Evolutionary conservation across 2,113 vertebrate species (phyloP).

Genomic region (Phylloscopus trochilus): DNA sequence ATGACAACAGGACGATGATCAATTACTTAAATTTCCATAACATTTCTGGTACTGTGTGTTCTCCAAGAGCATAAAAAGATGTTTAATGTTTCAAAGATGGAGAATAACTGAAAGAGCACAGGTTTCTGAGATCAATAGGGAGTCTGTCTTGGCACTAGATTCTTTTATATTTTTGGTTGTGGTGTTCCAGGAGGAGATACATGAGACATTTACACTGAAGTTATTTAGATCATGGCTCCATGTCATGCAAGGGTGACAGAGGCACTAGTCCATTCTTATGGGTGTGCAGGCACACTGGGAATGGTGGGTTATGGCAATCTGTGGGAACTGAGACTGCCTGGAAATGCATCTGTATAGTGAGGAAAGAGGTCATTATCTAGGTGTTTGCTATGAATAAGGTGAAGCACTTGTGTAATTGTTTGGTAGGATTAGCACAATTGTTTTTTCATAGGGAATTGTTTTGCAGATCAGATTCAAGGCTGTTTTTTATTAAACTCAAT

Average conservation of each 20-base stretch:
- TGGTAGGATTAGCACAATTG: background rate
- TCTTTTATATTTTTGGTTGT: background rate
- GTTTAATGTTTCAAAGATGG: background rate
- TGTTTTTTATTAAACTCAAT: background rate
- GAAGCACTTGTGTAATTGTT: background rate
- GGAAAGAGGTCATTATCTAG: background rate
- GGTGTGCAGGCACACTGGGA: background rate
- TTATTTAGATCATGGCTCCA: background rate
- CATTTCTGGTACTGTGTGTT: rapidly evolving
- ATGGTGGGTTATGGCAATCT: background rate
- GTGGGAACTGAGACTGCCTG: background rate
- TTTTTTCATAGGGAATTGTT: background rate
- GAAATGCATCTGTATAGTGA: background rate
- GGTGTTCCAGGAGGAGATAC: background rate
- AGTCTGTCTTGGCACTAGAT: background rate
- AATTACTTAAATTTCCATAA: background rate
- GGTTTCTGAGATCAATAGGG: background rate
- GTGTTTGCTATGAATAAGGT: background rate
- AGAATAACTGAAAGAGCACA: background rate
- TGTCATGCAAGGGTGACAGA: background rate
- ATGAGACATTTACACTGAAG: background rate
- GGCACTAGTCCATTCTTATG: background rate
- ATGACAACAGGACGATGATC: background rate
- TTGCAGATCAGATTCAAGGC: background rate
- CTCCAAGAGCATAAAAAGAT: background rate